Evolutionary conservation across 2,797 vertebrate species (phyloP).

Genomic region (Psittacula derbiana): DNA sequence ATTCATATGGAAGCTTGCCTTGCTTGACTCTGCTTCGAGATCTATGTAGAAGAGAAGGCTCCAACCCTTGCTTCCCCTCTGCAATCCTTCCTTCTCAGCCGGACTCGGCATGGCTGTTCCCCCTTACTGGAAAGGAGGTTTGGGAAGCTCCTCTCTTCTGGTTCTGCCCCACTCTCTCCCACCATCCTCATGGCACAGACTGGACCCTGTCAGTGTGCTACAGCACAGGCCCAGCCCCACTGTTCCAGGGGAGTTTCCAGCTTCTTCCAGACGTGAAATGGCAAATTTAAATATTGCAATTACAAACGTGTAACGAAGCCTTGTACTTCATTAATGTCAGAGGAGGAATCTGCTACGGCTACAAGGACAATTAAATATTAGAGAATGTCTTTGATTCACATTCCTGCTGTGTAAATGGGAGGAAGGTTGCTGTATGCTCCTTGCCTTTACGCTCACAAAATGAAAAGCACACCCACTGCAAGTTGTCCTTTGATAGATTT

Average conservation of each 20-base stretch:
- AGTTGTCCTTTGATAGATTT: conserved; percentile 94
- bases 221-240: not conserved
- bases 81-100: not conserved
- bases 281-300: conserved; percentile 70
- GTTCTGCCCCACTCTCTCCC: not conserved
- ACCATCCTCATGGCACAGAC: accelerated
- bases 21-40: not conserved
- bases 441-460: conserved; percentile 55
- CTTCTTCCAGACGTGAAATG: conserved; percentile 53
- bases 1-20: not conserved
- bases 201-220: accelerated
- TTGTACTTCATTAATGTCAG: conserved; percentile 79
- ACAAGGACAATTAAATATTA: conserved; percentile 78
- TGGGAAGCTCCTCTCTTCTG: not conserved
- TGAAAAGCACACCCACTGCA: conserved; percentile 80
- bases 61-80: not conserved
- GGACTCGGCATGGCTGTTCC: accelerated
- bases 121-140: not conserved
- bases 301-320: conserved; percentile 66
- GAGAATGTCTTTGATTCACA: conserved; percentile 75
- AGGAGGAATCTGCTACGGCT: conserved; percentile 59
- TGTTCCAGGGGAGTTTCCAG: not conserved
- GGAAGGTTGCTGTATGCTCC: conserved; percentile 46
- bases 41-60: not conserved
- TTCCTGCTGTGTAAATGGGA: conserved; percentile 76